Percentiles rank a stretch among this genome's conserved stretches.
These are phyloP conservation scores for Charanyca ferruginea DNA, from an alignment of 2,888 invertebrate species.

Conservation along the genomic window DNA sequence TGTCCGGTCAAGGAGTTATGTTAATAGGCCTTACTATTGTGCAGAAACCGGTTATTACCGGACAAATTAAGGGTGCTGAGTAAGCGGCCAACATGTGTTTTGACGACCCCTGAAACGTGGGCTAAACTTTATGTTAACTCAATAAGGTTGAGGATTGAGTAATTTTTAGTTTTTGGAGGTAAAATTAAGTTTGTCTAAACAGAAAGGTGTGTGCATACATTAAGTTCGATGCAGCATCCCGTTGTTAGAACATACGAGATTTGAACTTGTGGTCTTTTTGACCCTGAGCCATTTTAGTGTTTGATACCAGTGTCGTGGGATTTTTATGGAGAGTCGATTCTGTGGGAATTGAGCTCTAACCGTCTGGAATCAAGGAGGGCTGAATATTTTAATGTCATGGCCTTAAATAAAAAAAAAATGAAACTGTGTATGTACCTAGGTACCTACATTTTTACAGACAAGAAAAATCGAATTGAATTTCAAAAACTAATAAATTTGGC, in stretches of 20 bases:
- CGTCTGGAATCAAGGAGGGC: constrained; percentile 26
- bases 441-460: too few species aligned
- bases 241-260: constrained; percentile 72
- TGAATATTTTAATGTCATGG: constrained; percentile 24
- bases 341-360: constrained; percentile 78
- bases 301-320: constrained; percentile 84
- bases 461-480: too few species aligned
- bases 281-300: constrained; percentile 82
- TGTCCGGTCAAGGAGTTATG: constrained; percentile 90
- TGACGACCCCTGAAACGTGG: neutral
- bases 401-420: too few species aligned
- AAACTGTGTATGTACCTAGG: too few species aligned
- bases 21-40: constrained; percentile 86
- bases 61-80: constrained; percentile 87
- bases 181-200: constrained; percentile 63
- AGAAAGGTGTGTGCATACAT: constrained; percentile 90
- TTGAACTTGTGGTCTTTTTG: constrained; percentile 85
- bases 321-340: constrained; percentile 75
- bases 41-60: constrained; percentile 82
- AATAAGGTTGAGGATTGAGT: constrained; percentile 68
- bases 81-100: constrained; percentile 64
- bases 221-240: constrained; percentile 87
- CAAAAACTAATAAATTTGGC: too few species aligned
- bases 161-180: constrained; percentile 28
- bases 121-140: constrained; percentile 15